phyloP scores from a whole-genome alignment of 2,888 invertebrate species.

The Anaspis maculata region DNA sequence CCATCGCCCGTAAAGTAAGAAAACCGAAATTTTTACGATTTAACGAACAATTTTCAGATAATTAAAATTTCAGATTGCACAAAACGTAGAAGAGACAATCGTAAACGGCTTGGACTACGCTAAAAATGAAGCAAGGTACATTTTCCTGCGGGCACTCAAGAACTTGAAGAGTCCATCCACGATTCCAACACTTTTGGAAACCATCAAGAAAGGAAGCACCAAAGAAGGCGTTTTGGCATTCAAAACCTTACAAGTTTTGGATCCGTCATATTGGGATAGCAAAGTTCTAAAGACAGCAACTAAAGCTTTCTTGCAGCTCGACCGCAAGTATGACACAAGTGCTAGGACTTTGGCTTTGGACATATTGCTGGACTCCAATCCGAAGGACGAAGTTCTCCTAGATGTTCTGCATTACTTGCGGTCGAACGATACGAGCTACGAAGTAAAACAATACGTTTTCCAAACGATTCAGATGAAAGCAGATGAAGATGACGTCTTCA shows the following conservation, averaged over 20 bases:
- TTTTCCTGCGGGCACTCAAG: slow-evolving; percentile 58
- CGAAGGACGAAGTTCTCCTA: slow-evolving; percentile 46
- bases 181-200: slow-evolving; percentile 51
- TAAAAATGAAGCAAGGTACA: slow-evolving; percentile 48
- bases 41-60: too few relatives aligned
- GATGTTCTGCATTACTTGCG: slow-evolving; percentile 42
- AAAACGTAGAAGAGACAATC: slow-evolving; percentile 37
- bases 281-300: slow-evolving; percentile 44
- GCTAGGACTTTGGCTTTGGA: slow-evolving; percentile 64
- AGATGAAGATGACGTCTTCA: slow-evolving; percentile 45
- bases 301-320: slow-evolving; percentile 53
- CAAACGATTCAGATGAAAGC: slow-evolving; percentile 54
- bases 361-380: slow-evolving; percentile 54
- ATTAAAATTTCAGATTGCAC: slow-evolving; percentile 34
- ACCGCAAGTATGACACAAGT: slow-evolving; percentile 56
- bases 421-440: slow-evolving; percentile 48
- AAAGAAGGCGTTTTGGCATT: slow-evolving; percentile 57
- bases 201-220: slow-evolving; percentile 45
- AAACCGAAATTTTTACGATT: too few relatives aligned
- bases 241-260: slow-evolving; percentile 54
- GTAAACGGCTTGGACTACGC: slow-evolving; percentile 34
- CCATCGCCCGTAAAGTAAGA: slow-evolving; percentile 14
- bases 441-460: slow-evolving; percentile 57
- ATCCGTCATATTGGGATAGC: slow-evolving; percentile 34
- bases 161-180: slow-evolving; percentile 57